phyloP scores from a whole-genome alignment of 2,797 vertebrate species.

The Oophaga sylvatica region DNA sequence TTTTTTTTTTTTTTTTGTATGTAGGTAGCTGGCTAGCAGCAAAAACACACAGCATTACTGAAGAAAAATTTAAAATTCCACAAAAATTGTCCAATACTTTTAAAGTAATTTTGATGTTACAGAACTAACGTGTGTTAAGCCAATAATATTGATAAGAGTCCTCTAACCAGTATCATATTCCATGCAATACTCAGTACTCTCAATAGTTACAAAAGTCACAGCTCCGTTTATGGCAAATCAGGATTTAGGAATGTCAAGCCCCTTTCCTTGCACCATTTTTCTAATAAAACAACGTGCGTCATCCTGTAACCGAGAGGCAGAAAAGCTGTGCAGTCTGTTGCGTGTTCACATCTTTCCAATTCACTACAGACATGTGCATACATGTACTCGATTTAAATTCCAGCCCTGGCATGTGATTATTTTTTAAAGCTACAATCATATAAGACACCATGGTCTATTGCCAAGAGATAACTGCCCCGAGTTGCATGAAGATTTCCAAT shows the following conservation, averaged over 20 bases:
- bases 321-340: not conserved
- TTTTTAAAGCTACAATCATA: not conserved
- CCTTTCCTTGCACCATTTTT: no score
- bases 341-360: not conserved
- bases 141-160: not conserved
- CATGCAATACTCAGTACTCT: not conserved
- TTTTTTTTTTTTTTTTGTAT: not conserved
- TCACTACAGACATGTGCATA: not conserved
- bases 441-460: no score
- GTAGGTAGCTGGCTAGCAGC: not conserved
- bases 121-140: not conserved
- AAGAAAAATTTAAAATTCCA: not conserved
- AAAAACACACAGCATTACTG: not conserved
- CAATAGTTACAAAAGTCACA: no score
- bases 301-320: not conserved
- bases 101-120: not conserved
- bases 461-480: no score
- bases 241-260: no score
- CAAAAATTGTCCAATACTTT: not conserved
- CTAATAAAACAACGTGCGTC: no score
- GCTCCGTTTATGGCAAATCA: no score
- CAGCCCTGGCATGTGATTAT: not conserved
- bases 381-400: not conserved
- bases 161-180: not conserved
- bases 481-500: not conserved